Percentiles rank a stretch among this genome's conserved stretches.
Evolutionary conservation across 2,888 invertebrate species (phyloP).

Genomic region (Leptopilina drosophilae): DNA sequence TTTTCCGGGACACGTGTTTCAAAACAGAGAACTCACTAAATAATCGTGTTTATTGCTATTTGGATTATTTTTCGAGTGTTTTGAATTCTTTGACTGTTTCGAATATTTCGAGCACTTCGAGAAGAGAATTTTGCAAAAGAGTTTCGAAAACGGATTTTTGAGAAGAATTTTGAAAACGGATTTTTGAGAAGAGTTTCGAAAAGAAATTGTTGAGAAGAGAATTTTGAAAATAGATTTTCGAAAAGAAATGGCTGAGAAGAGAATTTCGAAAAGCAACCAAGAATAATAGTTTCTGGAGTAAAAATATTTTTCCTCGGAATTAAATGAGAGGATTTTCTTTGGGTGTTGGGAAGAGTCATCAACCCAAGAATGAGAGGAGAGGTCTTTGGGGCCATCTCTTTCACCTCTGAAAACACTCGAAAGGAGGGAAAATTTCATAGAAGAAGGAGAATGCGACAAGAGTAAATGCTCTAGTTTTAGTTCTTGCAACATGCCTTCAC

Average conservation of each 20-base stretch:
- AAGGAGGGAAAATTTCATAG: slow-evolving; percentile 10
- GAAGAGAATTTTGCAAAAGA: no score
- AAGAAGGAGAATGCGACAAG: slow-evolving; percentile 54
- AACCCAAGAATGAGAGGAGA: slow-evolving; percentile 20
- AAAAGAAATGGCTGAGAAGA: no score
- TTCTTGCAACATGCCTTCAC: slow-evolving; percentile 58
- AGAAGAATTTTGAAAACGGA: no score
- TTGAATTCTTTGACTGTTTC: no score
- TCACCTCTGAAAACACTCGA: slow-evolving; percentile 29
- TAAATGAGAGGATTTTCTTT: neutral
- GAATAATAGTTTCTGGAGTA: neutral
- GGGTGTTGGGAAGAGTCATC: slow-evolving; percentile 15
- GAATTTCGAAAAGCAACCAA: neutral
- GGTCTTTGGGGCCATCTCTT: slow-evolving; percentile 34
- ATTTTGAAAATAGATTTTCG: no score
- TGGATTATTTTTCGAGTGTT: neutral
- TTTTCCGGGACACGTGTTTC: no score
- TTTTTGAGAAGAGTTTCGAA: no score
- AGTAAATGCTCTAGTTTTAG: slow-evolving; percentile 68
- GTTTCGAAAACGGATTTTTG: no score
- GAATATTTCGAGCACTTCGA: no score
- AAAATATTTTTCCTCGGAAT: neutral
- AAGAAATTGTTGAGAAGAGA: no score
- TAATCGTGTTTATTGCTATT: no score
- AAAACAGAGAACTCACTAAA: no score